Conservation (phyloP, 2,888 invertebrate genomes). For the Chirona hameri region DNA sequence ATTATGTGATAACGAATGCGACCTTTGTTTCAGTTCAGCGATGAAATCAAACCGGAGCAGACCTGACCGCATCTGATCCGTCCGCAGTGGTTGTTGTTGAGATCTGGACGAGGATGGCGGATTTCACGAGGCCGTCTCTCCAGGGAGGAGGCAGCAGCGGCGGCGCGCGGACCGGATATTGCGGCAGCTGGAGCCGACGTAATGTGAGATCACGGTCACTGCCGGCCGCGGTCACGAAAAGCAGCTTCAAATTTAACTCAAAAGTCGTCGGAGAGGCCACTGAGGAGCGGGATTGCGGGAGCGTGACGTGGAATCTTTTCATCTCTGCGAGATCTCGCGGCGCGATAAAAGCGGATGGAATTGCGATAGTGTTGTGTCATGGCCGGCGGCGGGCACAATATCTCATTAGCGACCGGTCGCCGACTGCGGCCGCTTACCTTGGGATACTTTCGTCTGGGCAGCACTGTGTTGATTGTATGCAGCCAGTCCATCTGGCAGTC, state of each 20-base stretch:
- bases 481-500: constrained; percentile 96
- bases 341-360: neutral
- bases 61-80: neutral
- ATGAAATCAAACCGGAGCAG: neutral
- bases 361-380: neutral
- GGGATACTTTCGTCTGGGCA: constrained; percentile 78
- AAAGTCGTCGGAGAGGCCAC: neutral
- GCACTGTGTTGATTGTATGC: constrained; percentile 80
- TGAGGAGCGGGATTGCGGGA: neutral
- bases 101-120: neutral
- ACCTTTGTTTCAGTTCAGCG: neutral
- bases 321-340: neutral
- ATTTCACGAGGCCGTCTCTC: neutral
- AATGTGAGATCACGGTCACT: too few relatives aligned
- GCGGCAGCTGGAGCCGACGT: too few relatives aligned
- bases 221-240: too few relatives aligned
- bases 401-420: neutral
- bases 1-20: neutral
- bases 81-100: neutral
- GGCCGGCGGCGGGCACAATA: neutral
- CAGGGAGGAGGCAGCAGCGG: neutral
- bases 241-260: neutral
- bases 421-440: constrained; percentile 56
- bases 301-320: neutral
- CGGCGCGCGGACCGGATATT: too few relatives aligned